Base-by-base conservation (phyloP, 2,888 invertebrate species). In the Papilio elwesi region DNA sequence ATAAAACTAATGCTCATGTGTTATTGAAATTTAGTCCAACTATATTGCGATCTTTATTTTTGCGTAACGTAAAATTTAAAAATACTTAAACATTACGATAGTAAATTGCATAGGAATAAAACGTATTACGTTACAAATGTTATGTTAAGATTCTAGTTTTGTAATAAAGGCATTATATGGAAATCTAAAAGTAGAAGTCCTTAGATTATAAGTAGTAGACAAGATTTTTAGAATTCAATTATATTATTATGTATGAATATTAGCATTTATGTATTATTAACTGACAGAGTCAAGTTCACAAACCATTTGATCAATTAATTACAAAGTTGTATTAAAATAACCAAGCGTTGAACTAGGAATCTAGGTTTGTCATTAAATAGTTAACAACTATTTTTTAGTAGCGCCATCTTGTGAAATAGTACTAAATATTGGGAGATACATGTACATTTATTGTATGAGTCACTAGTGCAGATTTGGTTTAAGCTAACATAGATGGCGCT, bases 121-220 rank as follows among this genome's bases (percentile, higher is more conserved):
- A 36, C 36, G 6, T 10, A 36, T 0, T 26, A 12, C 11, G 12
- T 55, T 55, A 11, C 16, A 36, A 43, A 15, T 48, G 5, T 26
- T 47, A 10, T 47, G 15, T 43, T 43, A 9, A 43, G 16, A 38
- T 47, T 53, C 16, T 51, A 8, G n/a, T 4, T 15, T 38, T 6
- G 38, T 52, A 12, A 52, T 38, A 65, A 49, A 71, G 5, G n/a
- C 16, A 2, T 62, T 13, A 38, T 53, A n/a, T 47, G 0, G n/a
- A 47, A 36, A 65, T 49, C 36, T 43, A 65, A 71, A 68, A 72
- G 52, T 72, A 49, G 67, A 72, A 67, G 67, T 51, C 68, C 71
- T 72, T 67, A 67, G 53, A 68, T 26, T 62, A 55, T 62, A 71
- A 66, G 51, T 38, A 38, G 36, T 38, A 57, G 48, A 43, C 38